Conservation (phyloP, 2,797 vertebrate genomes). For the Harpagifer antarcticus region DNA sequence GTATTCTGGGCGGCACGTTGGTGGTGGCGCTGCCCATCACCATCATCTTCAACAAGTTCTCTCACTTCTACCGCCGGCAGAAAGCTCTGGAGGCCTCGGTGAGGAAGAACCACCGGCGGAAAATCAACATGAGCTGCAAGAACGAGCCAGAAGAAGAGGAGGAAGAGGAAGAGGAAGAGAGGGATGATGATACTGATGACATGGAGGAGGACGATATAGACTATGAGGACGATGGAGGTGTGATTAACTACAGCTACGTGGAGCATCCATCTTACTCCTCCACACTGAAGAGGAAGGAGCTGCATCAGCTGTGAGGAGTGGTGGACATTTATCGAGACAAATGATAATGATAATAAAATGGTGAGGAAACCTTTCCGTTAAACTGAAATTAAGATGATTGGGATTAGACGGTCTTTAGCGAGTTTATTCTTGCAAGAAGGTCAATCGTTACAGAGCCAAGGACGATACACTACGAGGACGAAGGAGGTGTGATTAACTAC, state of each 20-base stretch:
- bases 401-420: no score
- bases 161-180: slow-evolving; percentile 44
- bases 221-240: slow-evolving; percentile 73
- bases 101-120: slow-evolving; percentile 87
- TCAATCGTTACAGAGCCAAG: no score
- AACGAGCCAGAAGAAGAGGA: slow-evolving; percentile 45
- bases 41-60: slow-evolving; percentile 99
- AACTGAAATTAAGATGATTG: no score
- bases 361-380: no score
- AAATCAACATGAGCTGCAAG: slow-evolving; percentile 47
- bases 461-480: no score
- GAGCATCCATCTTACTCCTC: slow-evolving; percentile 68
- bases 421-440: no score
- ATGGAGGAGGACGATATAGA: slow-evolving; percentile 64
- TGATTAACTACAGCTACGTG: slow-evolving; percentile 83
- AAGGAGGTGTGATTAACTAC: no score
- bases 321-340: no score
- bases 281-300: slow-evolving; percentile 50
- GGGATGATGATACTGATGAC: slow-evolving; percentile 53
- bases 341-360: no score
- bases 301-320: slow-evolving; percentile 45
- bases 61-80: slow-evolving; percentile 96
- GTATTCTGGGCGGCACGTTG: slow-evolving; percentile 95
- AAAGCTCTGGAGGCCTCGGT: slow-evolving; percentile 96
- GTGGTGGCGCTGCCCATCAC: slow-evolving; percentile 98